A percentile compares a stretch with the other conserved stretches of the same genome.
phyloP scores from a whole-genome alignment of 2,797 vertebrate genomes.

The Lepilemur septentrionalis region DNA sequence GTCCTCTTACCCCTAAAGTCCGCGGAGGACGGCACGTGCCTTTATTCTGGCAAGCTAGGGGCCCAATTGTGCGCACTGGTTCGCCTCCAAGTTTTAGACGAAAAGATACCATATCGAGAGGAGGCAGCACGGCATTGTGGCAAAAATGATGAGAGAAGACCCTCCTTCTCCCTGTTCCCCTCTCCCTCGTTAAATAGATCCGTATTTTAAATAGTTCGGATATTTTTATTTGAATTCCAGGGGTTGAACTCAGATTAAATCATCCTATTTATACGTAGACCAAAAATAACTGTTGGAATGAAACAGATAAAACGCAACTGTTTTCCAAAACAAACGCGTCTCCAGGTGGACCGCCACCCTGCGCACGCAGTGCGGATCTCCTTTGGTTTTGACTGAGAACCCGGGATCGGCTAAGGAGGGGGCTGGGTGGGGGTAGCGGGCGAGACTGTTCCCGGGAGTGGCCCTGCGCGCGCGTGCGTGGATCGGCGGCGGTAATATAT shows the following conservation, averaged over 20 bases:
- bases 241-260: neutral
- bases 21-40: accelerated
- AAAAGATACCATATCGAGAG: neutral
- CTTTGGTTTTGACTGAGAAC: neutral
- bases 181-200: neutral
- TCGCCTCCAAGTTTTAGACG: neutral
- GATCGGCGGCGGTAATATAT: neutral
- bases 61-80: neutral
- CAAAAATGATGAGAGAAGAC: neutral
- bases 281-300: neutral
- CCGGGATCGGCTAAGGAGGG: neutral
- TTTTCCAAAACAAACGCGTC: neutral
- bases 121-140: neutral
- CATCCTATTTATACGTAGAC: neutral
- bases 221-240: slow-evolving; percentile 10
- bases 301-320: neutral
- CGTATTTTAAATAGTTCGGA: neutral
- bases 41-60: neutral
- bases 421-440: neutral
- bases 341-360: neutral
- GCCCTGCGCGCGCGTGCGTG: slow-evolving; percentile 21
- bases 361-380: neutral
- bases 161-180: neutral
- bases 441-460: neutral
- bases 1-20: neutral